Percentiles rank a stretch among this genome's conserved stretches.
Conservation (phyloP, 2,888 invertebrate genomes). For the Dryomyza anilis region DNA sequence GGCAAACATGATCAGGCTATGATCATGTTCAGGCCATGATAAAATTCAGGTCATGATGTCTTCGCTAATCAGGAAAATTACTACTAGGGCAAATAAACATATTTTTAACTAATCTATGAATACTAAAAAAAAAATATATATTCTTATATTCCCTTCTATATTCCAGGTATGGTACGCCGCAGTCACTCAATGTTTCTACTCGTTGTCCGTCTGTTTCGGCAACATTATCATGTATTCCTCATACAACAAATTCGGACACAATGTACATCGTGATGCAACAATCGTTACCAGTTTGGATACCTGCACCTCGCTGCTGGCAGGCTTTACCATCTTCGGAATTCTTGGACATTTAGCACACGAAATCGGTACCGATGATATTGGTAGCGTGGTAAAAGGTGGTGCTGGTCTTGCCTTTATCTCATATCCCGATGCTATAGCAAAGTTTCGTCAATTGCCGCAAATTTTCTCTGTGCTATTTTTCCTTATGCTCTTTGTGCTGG, state of each 20-base stretch:
- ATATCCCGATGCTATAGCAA: constrained; percentile 66
- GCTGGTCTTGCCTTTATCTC: constrained; percentile 66
- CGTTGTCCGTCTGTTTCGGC: constrained; percentile 69
- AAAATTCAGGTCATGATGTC: too few relatives aligned
- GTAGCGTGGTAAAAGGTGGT: constrained; percentile 64
- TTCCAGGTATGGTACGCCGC: constrained; percentile 69
- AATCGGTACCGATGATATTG: constrained; percentile 62
- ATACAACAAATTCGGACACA: constrained; percentile 68
- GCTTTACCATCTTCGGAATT: constrained; percentile 66
- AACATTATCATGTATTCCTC: constrained; percentile 69
- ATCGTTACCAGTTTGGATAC: constrained; percentile 66
- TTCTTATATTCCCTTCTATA: too few relatives aligned
- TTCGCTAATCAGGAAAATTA: too few relatives aligned
- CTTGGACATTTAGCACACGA: constrained; percentile 65
- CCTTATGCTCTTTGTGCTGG: constrained; percentile 65
- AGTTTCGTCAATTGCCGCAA: constrained; percentile 64
- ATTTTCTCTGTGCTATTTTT: constrained; percentile 67
- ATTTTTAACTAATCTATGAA: too few relatives aligned
- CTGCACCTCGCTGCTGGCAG: constrained; percentile 65
- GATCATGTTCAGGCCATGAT: too few relatives aligned
- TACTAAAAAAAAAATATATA: too few relatives aligned
- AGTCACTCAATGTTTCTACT: constrained; percentile 70
- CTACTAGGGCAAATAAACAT: too few relatives aligned
- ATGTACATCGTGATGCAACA: constrained; percentile 66
- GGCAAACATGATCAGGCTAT: too few relatives aligned